Base-by-base conservation (phyloP, 2,888 invertebrate species). In the Saturnia pavonia region DNA sequence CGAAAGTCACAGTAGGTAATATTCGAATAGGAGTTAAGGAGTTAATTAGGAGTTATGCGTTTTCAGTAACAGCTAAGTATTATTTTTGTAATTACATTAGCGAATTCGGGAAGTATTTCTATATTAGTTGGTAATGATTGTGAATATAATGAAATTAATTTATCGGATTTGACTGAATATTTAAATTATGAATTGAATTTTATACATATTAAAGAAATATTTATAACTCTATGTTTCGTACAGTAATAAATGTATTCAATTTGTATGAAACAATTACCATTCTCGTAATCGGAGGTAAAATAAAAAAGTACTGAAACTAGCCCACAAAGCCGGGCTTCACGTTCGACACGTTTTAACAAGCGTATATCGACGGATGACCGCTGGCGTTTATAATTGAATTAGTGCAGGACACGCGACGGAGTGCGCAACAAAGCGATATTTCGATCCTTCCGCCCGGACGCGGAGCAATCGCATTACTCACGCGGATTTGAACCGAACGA, bases 401-500 rank as follows among this genome's bases (percentile, higher is more conserved):
- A 91, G 85, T 80, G 75, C 80, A 82, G 84, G 82, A 84, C 82
- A 87, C 85, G 88, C 87, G 85, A 86, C 79, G 80, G 84, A 80
- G 81, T 83, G 83, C 74, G 77, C 81, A 77, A 86, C 86, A 88
- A 88, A 89, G 88, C 84, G 84, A 81, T 86, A 82, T 80, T 82
- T 77, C 76, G 80, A 82, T 81, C 86, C 88, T 84, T 83, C 85
- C 79, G 79, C 76, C 79, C 81, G 81, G 79, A 80, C 78, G 81
- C 78, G 78, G 71, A 78, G 81, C 89, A 89, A 92, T 91, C 87
- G 86, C 86, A 91, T 92, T 92, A 92, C 82, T 88, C 82, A 80
- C 87, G 85, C 85, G 85, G 88, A 87, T 88, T 85, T 90, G 85
- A 88, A 84, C 89, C 81, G 80, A 60, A 74, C 87, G 88, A 84